Base-by-base conservation (phyloP, 2,888 invertebrate genomes). In the Drosophila emarginata region DNA sequence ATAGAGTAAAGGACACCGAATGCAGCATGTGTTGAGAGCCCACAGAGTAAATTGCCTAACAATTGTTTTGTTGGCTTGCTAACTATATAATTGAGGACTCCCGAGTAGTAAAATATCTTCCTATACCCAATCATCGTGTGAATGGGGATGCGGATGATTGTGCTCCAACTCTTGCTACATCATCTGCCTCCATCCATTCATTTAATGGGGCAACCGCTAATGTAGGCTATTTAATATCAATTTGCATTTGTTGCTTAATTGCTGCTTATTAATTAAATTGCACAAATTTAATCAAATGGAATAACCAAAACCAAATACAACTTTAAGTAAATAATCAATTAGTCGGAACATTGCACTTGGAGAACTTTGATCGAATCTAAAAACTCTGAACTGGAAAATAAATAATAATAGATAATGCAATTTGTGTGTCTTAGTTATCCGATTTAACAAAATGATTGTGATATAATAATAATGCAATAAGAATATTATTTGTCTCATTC, bases 201-300 rank as follows among this genome's bases (percentile, higher is more conserved):
- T 45, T 45, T 32, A 2, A 5, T 37, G 26, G 14, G 64, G 52
- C 57, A 76, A 80, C 80, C 86, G 67, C 80, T 83, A 80, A 87
- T 80, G 66, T 62, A 51, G 61, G 68, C 74, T 71, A 84, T 88
- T 84, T 88, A 88, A 88, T 84, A 84, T 88, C 88, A 88, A 88
- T 84, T 84, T 87, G 71, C 74, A 82, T 72, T 73, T 66, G 65
- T 37, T 59, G 40, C 79, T 72, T 87, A 88, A 88, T 86, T 71
- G 87, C 65, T 73, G 84, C 87, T 80, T 84, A 84, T 86, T 83
- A 80, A 86, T 88, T 85, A 81, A 85, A 64, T 57, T 37, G 3
- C 21, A 66, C 39, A 37, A 7, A 32, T 15, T 59, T 57, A 61
- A 56, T 60, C 37, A 58, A 67, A 67, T 39, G 7, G 32, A 40